phyloP scores from a whole-genome alignment of 2,113 vertebrate species.

The Ranitomeya variabilis region DNA sequence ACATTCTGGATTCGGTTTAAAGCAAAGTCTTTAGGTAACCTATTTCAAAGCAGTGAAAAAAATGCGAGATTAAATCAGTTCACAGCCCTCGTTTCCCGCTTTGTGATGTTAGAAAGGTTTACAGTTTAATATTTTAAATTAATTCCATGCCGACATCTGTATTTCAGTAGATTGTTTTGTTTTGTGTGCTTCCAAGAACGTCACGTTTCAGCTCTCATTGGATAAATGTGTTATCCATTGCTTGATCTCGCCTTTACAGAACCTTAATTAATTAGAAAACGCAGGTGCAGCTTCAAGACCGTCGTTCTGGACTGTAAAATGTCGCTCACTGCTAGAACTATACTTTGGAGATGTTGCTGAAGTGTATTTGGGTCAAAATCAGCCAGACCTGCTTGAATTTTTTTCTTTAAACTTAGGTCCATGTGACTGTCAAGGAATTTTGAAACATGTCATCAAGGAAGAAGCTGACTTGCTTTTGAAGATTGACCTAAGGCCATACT shows the following conservation, averaged over 20 bases:
- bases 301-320: constrained; percentile 1
- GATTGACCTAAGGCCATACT: not conserved
- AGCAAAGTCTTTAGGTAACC: constrained; percentile 46
- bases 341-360: not conserved
- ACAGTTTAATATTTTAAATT: constrained; percentile 61
- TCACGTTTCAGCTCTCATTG: constrained; percentile 19
- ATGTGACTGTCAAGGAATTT: not conserved
- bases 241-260: constrained; percentile 52
- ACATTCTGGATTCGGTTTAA: constrained; percentile 51
- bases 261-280: constrained; percentile 61
- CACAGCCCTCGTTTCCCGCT: constrained; percentile 36
- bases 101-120: constrained; percentile 53
- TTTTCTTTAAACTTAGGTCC: not conserved
- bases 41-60: constrained; percentile 18
- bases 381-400: not conserved
- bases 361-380: not conserved
- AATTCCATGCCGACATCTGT: constrained; percentile 52
- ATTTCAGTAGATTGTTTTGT: constrained; percentile 20
- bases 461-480: not conserved
- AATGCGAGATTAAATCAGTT: constrained; percentile 35
- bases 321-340: not conserved
- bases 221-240: constrained; percentile 44
- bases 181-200: constrained; percentile 58
- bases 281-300: constrained; percentile 42
- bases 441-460: no score